A percentile compares a stretch with the other conserved stretches of the same genome.
These are phyloP conservation scores for Globia sparganii DNA, from an alignment of 2,888 invertebrate genomes.

Conservation along the genomic window DNA sequence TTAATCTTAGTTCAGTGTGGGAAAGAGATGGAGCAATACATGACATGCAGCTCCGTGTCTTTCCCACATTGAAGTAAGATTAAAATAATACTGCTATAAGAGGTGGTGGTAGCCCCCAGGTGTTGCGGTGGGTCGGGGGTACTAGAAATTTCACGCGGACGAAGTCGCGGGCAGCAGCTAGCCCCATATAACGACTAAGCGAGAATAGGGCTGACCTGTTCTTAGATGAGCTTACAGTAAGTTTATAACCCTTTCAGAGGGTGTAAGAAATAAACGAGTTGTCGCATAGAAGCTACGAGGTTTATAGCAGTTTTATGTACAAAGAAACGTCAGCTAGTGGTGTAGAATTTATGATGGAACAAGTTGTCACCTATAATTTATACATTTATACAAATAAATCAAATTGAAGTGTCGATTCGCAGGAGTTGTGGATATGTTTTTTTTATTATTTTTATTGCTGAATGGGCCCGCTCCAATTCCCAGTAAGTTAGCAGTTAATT, in stretches of 20 bases:
- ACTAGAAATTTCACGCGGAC: background rate
- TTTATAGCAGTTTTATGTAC: background rate
- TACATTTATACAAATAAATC: too few relatives aligned
- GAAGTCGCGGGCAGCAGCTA: background rate
- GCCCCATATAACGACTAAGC: background rate
- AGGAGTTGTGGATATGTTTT: too few relatives aligned
- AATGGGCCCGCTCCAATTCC: background rate
- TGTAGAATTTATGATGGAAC: background rate
- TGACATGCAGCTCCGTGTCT: too few relatives aligned
- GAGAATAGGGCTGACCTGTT: constrained; percentile 26
- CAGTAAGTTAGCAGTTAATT: constrained; percentile 17
- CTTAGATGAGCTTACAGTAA: constrained; percentile 19
- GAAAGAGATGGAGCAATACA: too few relatives aligned
- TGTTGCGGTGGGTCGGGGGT: too few relatives aligned
- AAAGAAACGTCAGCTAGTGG: background rate
- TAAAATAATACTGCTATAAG: too few relatives aligned
- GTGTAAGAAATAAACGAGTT: constrained; percentile 14
- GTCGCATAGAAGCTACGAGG: background rate
- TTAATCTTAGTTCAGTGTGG: too few relatives aligned
- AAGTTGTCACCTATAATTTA: too few relatives aligned
- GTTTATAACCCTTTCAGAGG: constrained; percentile 10
- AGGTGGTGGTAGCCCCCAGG: too few relatives aligned
- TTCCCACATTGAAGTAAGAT: too few relatives aligned
- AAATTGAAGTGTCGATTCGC: too few relatives aligned
- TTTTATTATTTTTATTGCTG: too few relatives aligned